phyloP scores from a whole-genome alignment of 1,140 invertebrate species.

The Caenorhabditis inopinata region DNA sequence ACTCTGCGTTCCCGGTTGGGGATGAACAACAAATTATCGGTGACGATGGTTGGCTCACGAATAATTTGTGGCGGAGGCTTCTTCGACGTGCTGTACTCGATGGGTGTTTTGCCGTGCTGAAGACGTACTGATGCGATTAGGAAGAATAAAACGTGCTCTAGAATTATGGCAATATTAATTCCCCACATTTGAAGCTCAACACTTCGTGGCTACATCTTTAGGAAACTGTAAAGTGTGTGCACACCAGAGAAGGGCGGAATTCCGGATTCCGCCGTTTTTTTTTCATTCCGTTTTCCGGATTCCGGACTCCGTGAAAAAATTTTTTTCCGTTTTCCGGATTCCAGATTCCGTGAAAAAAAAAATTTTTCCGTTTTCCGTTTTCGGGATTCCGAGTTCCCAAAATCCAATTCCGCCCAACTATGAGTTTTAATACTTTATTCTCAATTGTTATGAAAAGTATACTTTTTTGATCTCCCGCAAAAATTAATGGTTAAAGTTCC shows the following conservation, averaged over 20 bases:
- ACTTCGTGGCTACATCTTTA: neutral
- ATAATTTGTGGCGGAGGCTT: neutral
- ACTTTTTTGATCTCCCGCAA: no score
- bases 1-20: slow-evolving; percentile 10
- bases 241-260: no score
- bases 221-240: neutral
- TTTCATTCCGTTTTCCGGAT: no score
- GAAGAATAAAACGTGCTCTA: neutral
- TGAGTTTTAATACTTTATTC: no score
- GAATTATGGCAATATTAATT: neutral
- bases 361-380: no score
- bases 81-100: slow-evolving; percentile 11
- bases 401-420: no score
- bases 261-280: no score
- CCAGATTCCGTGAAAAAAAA: no score
- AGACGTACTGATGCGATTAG: slow-evolving; percentile 8
- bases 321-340: neutral
- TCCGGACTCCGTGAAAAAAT: no score
- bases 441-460: no score
- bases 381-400: no score
- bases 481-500: no score
- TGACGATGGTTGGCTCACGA: neutral
- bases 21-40: neutral
- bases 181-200: neutral
- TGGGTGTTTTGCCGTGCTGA: slow-evolving; percentile 23